Evolutionary conservation across 1,140 invertebrate genomes (phyloP).

Genomic region (Tetragonula clypearis): DNA sequence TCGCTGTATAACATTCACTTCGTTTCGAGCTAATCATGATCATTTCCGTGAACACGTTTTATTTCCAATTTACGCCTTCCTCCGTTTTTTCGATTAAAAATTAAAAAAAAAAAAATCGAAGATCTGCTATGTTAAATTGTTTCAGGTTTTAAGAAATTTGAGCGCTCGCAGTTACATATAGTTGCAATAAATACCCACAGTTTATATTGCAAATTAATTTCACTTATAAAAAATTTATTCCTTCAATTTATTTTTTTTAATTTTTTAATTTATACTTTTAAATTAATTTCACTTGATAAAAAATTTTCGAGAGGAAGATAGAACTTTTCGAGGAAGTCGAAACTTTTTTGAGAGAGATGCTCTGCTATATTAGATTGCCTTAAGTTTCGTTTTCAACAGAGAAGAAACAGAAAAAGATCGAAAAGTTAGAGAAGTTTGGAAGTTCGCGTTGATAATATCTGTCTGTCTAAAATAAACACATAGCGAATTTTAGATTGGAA

Average conservation of each 20-base stretch:
- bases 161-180: too few relatives aligned
- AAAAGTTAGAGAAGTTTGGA: neutral
- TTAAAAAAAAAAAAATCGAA: too few relatives aligned
- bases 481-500: neutral
- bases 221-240: too few relatives aligned
- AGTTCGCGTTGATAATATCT: neutral
- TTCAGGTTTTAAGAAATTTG: too few relatives aligned
- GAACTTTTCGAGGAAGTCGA: neutral
- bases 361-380: neutral
- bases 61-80: neutral
- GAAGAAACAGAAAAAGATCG: too few relatives aligned
- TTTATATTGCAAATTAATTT: too few relatives aligned
- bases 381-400: neutral
- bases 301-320: too few relatives aligned
- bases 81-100: neutral
- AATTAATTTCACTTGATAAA: too few relatives aligned
- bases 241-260: too few relatives aligned
- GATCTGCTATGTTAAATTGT: too few relatives aligned
- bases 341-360: neutral
- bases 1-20: neutral
- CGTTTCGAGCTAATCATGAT: neutral
- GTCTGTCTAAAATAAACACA: neutral
- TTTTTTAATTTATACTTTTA: too few relatives aligned
- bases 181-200: too few relatives aligned
- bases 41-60: neutral